Evolutionary conservation across 2,888 invertebrate species (phyloP), one percentile per base, ranked within the genome.

Genomic region (Cephonodes hylas): DNA sequence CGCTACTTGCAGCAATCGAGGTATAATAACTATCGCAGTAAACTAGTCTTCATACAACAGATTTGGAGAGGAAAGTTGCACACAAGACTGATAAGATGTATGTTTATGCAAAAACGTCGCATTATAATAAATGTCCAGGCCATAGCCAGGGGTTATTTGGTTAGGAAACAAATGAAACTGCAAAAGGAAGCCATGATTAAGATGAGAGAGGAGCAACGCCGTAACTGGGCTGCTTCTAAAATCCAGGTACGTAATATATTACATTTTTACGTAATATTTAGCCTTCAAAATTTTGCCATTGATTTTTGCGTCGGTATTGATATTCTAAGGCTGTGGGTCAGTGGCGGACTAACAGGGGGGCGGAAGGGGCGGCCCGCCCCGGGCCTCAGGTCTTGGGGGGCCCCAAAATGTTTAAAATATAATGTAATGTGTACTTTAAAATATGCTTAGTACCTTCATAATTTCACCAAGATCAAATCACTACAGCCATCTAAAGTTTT

Each of bases 211-310:
- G 79, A 91, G 56, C 76, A 85, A 61, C 83, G 79, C 59, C 84
- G 76, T 31, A 81, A 86, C 66, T 88, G 86, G 66, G 95, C 96
- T 3, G 95, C 94, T 10, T 89, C 89, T 1, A 93, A 93, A 74
- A 96, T 96, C 73, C 96, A 96, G 92, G 93, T 94, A 76, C 75
- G 38, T 53, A 13, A 10, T 59, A 18, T 38, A 0, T 45, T n/a
- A 8, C 3, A 18, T 7, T 5, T 15, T 48, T 5, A 15, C 15
- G 7, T 25, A 15, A n/a, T n/a, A n/a, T n/a, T n/a, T n/a, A n/a
- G n/a, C n/a, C n/a, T n/a, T n/a, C n/a, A n/a, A n/a, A n/a, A n/a
- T n/a, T n/a, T n/a, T n/a, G n/a, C n/a, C n/a, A n/a, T n/a, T n/a
- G n/a, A n/a, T n/a, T n/a, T n/a, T n/a, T n/a, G n/a, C n/a, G n/a